Evolutionary conservation across 2,888 invertebrate species (phyloP).

Genomic region (Sinopyrophorus schimmeli): DNA sequence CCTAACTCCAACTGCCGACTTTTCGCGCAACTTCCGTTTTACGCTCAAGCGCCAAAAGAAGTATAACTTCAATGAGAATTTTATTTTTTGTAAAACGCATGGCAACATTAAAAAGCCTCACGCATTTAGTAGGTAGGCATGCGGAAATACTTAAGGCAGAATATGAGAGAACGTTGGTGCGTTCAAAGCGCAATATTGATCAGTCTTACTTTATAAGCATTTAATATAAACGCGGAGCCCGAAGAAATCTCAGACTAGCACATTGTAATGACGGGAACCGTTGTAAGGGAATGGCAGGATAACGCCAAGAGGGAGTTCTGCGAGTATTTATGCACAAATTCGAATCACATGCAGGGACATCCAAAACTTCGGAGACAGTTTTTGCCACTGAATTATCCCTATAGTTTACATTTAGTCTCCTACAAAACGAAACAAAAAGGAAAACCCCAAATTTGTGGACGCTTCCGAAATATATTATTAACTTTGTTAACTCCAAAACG

Average conservation of each 20-base stretch:
- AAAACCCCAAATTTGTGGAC: conserved; percentile 15
- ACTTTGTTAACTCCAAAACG: no score
- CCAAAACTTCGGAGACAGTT: conserved; percentile 23
- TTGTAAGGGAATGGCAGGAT: conserved; percentile 21
- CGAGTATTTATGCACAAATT: conserved; percentile 30
- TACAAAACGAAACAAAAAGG: conserved; percentile 25
- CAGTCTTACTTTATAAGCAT: conserved; percentile 23
- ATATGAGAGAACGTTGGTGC: no score
- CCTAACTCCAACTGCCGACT: no score
- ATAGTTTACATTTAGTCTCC: conserved; percentile 26
- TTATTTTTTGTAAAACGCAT: no score
- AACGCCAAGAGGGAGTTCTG: conserved; percentile 25
- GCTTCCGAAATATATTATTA: no score
- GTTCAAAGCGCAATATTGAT: conserved; percentile 23
- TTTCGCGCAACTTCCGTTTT: no score
- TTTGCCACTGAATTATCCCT: conserved; percentile 26
- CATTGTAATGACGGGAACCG: conserved; percentile 28
- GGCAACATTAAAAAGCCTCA: no score
- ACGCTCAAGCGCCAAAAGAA: no score
- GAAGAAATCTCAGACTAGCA: conserved; percentile 22
- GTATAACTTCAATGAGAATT: no score
- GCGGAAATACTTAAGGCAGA: no score
- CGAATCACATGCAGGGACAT: conserved; percentile 27
- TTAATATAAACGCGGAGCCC: conserved; percentile 20
- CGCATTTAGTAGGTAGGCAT: no score